Evolutionary conservation across 2,888 invertebrate genomes (phyloP).

Genomic region (Teleogryllus oceanicus): DNA sequence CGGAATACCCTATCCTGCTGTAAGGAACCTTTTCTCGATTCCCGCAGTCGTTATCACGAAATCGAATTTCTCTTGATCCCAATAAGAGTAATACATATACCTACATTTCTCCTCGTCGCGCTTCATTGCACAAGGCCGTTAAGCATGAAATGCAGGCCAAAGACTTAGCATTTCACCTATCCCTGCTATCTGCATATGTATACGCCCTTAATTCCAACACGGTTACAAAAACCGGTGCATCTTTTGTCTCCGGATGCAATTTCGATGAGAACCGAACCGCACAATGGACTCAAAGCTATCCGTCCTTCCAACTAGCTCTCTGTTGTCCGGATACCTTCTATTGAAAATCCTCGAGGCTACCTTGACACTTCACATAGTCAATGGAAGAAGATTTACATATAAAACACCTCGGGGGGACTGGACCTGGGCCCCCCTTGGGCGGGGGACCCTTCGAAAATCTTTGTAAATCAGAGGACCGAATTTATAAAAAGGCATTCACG

Average conservation of each 20-base stretch:
- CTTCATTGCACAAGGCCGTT: too few relatives aligned
- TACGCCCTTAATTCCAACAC: not conserved
- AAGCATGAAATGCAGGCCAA: not conserved
- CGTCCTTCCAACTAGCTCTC: not conserved
- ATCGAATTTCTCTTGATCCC: too few relatives aligned
- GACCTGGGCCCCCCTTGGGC: not conserved
- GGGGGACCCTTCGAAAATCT: not conserved
- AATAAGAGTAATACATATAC: too few relatives aligned
- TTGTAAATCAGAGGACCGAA: not conserved
- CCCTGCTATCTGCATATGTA: not conserved
- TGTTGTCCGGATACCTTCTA: not conserved
- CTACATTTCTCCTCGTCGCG: too few relatives aligned
- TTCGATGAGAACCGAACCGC: constrained; percentile 6
- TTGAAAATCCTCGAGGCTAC: constrained; percentile 1
- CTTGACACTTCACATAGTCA: constrained; percentile 5
- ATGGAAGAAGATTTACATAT: constrained; percentile 7
- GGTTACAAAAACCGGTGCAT: not conserved
- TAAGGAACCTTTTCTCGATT: too few relatives aligned
- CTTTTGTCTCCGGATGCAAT: not conserved
- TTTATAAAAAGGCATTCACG: not conserved
- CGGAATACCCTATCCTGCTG: too few relatives aligned
- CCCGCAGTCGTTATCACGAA: too few relatives aligned
- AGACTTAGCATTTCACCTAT: not conserved
- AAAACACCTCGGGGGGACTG: constrained; percentile 5
- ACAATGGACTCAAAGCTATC: not conserved